Conservation (phyloP, 2,888 invertebrate genomes). For the Bhutanitis thaidina region DNA sequence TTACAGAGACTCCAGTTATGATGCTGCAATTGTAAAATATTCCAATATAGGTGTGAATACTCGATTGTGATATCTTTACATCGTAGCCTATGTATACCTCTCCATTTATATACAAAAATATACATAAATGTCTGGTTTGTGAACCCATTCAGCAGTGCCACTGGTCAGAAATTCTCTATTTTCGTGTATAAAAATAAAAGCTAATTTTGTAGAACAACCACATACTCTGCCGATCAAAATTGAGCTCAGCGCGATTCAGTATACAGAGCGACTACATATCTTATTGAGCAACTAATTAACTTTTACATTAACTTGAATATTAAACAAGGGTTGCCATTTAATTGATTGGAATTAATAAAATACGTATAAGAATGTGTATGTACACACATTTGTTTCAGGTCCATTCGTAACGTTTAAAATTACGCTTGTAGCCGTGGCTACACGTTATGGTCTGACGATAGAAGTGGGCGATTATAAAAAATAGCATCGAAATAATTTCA, state of each 20-base stretch:
- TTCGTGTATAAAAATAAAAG: constrained; percentile 62
- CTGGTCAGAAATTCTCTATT: constrained; percentile 38
- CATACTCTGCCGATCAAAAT: constrained; percentile 33
- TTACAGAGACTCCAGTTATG: constrained; percentile 73
- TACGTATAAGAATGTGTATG: neutral
- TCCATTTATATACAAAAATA: constrained; percentile 77
- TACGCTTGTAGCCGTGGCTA: neutral
- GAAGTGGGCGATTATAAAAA: neutral
- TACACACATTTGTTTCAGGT: constrained; percentile 3
- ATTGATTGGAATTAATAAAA: constrained; percentile 6
- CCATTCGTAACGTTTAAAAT: constrained; percentile 7
- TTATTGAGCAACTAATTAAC: constrained; percentile 30
- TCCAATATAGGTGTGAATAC: constrained; percentile 52
- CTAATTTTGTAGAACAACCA: constrained; percentile 44
- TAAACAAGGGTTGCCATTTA: constrained; percentile 1
- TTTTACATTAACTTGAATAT: neutral
- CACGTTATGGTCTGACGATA: neutral
- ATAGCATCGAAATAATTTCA: neutral
- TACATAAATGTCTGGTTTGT: constrained; percentile 65
- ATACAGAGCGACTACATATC: constrained; percentile 17
- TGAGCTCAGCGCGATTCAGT: constrained; percentile 20
- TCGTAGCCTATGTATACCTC: constrained; percentile 58
- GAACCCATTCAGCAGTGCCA: constrained; percentile 40
- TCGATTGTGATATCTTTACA: constrained; percentile 64
- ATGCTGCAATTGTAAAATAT: constrained; percentile 47